Percentiles rank a stretch among this genome's conserved stretches.
These are phyloP conservation scores for Hirtodrosophila duncani DNA, from an alignment of 2,888 invertebrate genomes.

Conservation along the genomic window DNA sequence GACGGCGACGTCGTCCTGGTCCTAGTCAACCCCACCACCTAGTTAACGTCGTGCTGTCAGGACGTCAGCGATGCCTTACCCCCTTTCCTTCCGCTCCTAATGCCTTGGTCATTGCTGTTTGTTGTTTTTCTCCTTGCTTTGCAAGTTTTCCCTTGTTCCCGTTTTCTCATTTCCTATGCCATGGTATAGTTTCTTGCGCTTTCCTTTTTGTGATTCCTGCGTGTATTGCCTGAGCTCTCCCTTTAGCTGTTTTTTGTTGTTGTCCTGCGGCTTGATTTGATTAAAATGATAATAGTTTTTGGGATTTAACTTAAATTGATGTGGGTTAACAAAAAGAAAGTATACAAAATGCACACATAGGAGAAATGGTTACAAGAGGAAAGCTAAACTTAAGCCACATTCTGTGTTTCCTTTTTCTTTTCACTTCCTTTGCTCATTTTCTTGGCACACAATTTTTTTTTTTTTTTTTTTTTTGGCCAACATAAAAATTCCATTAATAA, in stretches of 20 bases:
- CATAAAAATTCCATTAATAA: slow-evolving; percentile 56
- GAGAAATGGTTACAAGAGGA: no score
- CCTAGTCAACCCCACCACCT: slow-evolving; percentile 7
- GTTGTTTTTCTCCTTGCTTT: slow-evolving; percentile 15
- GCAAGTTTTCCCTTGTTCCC: background rate
- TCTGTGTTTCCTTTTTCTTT: background rate
- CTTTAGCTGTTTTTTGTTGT: slow-evolving; percentile 21
- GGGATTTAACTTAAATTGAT: slow-evolving; percentile 69
- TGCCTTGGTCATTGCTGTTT: slow-evolving; percentile 45
- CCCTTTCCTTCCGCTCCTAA: slow-evolving; percentile 6
- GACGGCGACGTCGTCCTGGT: slow-evolving; percentile 30
- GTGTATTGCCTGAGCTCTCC: slow-evolving; percentile 20
- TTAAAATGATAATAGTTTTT: slow-evolving; percentile 71
- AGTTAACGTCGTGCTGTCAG: slow-evolving; percentile 37
- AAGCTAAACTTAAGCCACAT: background rate
- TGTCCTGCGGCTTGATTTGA: slow-evolving; percentile 58
- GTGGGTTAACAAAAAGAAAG: slow-evolving; percentile 41
- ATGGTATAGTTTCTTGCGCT: background rate
- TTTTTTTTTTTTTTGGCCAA: no score
- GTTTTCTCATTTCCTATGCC: slow-evolving; percentile 14
- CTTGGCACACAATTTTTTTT: slow-evolving; percentile 21
- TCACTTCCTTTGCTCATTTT: slow-evolving; percentile 23
- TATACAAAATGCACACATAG: background rate
- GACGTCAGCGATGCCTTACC: slow-evolving; percentile 13
- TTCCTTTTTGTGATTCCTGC: slow-evolving; percentile 17